phyloP scores from a whole-genome alignment of 2,888 invertebrate species.

The Drosophila greeni region DNA sequence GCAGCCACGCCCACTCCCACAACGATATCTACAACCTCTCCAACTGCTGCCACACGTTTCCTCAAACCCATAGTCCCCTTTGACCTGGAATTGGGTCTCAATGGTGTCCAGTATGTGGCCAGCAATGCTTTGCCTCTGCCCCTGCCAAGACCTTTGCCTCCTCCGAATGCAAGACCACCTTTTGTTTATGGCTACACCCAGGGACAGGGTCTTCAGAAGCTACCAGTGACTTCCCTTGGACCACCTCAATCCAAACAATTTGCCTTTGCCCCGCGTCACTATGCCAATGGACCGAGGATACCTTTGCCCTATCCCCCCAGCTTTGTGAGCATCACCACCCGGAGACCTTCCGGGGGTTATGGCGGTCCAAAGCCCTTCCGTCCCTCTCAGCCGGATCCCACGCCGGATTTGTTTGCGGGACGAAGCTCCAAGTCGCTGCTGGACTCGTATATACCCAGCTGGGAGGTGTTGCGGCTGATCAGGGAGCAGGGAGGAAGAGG shows the following conservation, averaged over 20 bases:
- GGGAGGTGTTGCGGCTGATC: slow-evolving; percentile 75
- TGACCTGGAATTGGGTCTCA: slow-evolving; percentile 58
- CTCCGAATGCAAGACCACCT: slow-evolving; percentile 43
- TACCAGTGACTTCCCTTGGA: neutral
- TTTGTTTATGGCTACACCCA: slow-evolving; percentile 42
- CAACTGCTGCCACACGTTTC: slow-evolving; percentile 37
- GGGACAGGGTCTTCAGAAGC: slow-evolving; percentile 2
- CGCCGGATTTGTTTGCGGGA: slow-evolving; percentile 72
- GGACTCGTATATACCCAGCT: slow-evolving; percentile 83
- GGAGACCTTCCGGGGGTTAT: slow-evolving; percentile 23
- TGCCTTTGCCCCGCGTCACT: slow-evolving; percentile 64
- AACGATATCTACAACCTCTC: slow-evolving; percentile 42
- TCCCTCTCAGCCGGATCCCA: slow-evolving; percentile 55
- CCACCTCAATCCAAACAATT: slow-evolving; percentile 74
- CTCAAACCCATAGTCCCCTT: slow-evolving; percentile 65
- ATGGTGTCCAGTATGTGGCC: slow-evolving; percentile 57
- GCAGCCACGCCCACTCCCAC: slow-evolving; percentile 45
- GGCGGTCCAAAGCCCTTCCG: slow-evolving; percentile 54
- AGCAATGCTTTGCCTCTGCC: slow-evolving; percentile 45
- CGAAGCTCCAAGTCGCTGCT: slow-evolving; percentile 80
- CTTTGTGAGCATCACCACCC: slow-evolving; percentile 74
- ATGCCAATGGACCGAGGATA: slow-evolving; percentile 47
- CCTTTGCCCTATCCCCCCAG: slow-evolving; percentile 76
- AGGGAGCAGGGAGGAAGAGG: slow-evolving; percentile 49
- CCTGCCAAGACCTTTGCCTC: slow-evolving; percentile 39